These are phyloP conservation scores for Drosophila obscura DNA, from an alignment of 1,140 invertebrate genomes.

Conservation along the genomic window DNA sequence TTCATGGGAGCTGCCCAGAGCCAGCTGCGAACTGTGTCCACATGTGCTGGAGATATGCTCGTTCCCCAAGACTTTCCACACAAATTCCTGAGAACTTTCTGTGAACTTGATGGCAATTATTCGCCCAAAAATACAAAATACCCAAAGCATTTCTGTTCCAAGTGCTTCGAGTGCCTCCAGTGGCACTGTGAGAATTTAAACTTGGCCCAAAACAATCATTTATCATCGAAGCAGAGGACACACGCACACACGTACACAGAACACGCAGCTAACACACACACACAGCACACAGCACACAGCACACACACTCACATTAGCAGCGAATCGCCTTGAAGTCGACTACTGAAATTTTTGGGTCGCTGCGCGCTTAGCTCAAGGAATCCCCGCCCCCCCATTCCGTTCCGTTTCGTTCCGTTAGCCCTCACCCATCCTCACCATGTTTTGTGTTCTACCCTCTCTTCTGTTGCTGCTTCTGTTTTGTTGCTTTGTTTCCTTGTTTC, in stretches of 20 bases:
- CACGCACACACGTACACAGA: constrained; percentile 14
- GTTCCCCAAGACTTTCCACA: too few relatives aligned
- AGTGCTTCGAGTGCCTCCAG: too few relatives aligned
- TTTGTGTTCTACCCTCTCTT: too few relatives aligned
- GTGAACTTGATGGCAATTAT: too few relatives aligned
- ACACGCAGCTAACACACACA: constrained; percentile 11
- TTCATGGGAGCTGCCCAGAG: too few relatives aligned
- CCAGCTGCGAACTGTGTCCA: too few relatives aligned
- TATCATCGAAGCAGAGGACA: constrained; percentile 47
- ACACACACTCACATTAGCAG: constrained; percentile 7
- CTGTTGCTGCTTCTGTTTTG: constrained; percentile 3
- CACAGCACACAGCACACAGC: constrained; percentile 9
- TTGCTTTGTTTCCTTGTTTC: constrained; percentile 29
- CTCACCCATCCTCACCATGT: too few relatives aligned
- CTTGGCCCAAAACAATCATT: constrained; percentile 69
- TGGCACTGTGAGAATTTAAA: constrained; percentile 56
- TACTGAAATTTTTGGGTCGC: constrained; percentile 50
- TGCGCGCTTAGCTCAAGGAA: constrained; percentile 34
- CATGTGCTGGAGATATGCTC: too few relatives aligned
- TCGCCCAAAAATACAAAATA: neutral
- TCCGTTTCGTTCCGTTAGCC: neutral
- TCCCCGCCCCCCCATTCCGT: constrained; percentile 15
- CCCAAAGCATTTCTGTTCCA: too few relatives aligned
- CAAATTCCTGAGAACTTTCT: too few relatives aligned
- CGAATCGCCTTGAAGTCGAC: constrained; percentile 57